Base-by-base conservation (phyloP, 2,113 vertebrate species). In the Polyodon spathula region DNA sequence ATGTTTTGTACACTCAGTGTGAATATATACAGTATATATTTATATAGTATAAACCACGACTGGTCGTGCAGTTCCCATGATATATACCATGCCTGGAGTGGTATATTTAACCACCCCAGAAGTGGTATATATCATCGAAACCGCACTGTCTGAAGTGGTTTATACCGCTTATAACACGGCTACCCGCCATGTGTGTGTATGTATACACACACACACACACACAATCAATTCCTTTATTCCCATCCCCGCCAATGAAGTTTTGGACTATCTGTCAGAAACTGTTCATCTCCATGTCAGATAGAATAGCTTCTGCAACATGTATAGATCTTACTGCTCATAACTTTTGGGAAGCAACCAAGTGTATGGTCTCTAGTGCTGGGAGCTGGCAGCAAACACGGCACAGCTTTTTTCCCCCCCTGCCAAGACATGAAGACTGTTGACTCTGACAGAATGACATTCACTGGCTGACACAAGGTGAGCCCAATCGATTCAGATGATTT, bases 381-480 rank as follows among this genome's bases (percentile, higher is more conserved):
- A 53, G 51, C 51, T 53, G 51, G 16, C 51, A 53, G 16, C 16
- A 53, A 14, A 53, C 51, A 53, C 6, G 12, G 51, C 16, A 14
- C 51, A 53, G 51, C 51, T 53, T 14, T 53, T 53, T 53, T 43
- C 11, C 42, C 16, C n/a, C n/a, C n/a, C 16, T 53, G 51, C 51
- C 51, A 53, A 53, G 51, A 11, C 51, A n/a, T 16, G 16, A 53
- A 53, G n/a, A 15, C 8, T 14, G 51, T n/a, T 53, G 16, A 15
- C 51, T 53, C 51, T 53, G 16, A 43, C 42, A 53, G 51, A 53
- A n/a, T 53, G 16, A 53, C 51, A 53, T 53, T 53, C 51, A 53
- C 3, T 53, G 51, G 16, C 8, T 53, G 51, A 53, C 51, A 53
- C 12, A 53, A 53, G 51, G 51, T 53, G 51, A 53, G 6, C n/a